These are phyloP conservation scores for Sterna hirundo DNA, from an alignment of 2,113 vertebrate genomes.

Conservation along the genomic window DNA sequence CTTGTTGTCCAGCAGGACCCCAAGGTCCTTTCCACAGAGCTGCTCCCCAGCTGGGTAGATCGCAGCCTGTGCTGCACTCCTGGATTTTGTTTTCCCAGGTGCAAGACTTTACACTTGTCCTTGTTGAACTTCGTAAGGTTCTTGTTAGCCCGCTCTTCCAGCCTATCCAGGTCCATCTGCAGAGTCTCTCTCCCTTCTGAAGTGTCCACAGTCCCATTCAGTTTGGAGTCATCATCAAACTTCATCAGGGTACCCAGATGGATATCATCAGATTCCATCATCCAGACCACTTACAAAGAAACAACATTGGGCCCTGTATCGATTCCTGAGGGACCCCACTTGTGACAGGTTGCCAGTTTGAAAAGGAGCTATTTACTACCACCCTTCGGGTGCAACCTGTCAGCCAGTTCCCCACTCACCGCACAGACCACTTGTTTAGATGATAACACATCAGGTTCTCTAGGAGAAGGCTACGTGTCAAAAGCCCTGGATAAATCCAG, in stretches of 20 bases:
- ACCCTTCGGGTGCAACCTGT: not conserved
- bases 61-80: not conserved
- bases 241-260: not conserved
- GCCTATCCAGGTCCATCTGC: not conserved
- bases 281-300: not conserved
- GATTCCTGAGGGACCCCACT: not conserved
- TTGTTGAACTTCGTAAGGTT: not conserved
- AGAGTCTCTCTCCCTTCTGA: not conserved
- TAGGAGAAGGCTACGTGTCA: not conserved
- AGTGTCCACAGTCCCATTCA: too few relatives aligned
- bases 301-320: not conserved
- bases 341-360: not conserved
- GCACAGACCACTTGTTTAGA: not conserved
- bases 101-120: not conserved
- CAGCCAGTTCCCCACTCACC: not conserved
- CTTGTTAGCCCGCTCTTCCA: not conserved
- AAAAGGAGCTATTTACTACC: not conserved
- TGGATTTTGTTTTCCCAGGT: not conserved
- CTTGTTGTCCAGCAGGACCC: not conserved
- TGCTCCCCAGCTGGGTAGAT: not conserved
- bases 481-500: not conserved
- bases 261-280: not conserved
- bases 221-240: not conserved
- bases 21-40: not conserved
- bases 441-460: not conserved